A percentile compares a stretch with the other conserved stretches of the same genome.
These are phyloP conservation scores for Nymphicus hollandicus DNA, from an alignment of 2,113 vertebrate genomes.

Conservation along the genomic window DNA sequence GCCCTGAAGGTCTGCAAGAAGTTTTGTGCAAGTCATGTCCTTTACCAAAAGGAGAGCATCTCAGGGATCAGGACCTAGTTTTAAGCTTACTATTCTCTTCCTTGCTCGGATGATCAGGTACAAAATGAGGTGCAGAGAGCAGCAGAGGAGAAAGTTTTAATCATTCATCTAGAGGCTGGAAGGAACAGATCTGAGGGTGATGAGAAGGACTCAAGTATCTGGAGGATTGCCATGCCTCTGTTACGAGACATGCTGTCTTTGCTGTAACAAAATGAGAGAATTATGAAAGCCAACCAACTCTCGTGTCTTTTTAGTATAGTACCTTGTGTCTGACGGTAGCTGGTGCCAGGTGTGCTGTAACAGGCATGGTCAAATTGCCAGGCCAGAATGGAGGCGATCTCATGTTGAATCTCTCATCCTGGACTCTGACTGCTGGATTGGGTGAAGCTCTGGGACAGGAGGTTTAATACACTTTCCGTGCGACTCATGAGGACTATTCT, in stretches of 20 bases:
- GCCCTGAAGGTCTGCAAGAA: background rate
- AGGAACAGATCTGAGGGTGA: background rate
- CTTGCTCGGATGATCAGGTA: accelerated
- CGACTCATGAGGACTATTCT: accelerated
- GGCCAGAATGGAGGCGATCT: background rate
- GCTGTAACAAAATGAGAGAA: background rate
- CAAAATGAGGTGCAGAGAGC: background rate
- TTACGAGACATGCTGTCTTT: background rate
- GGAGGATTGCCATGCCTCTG: background rate
- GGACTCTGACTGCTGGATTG: background rate
- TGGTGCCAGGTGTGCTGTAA: background rate
- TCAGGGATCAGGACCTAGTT: background rate
- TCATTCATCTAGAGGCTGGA: background rate
- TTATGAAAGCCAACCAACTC: background rate
- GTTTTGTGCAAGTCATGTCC: background rate
- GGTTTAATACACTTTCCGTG: background rate
- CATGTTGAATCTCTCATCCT: accelerated
- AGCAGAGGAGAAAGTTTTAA: background rate
- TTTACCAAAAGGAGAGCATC: background rate
- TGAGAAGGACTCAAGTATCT: accelerated
- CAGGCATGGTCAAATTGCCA: background rate
- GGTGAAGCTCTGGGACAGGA: background rate
- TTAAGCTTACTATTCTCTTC: background rate
- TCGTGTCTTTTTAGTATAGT: background rate
- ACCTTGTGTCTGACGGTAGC: background rate